phyloP scores from a whole-genome alignment of 2,113 vertebrate genomes.

The Guaruba guarouba region DNA sequence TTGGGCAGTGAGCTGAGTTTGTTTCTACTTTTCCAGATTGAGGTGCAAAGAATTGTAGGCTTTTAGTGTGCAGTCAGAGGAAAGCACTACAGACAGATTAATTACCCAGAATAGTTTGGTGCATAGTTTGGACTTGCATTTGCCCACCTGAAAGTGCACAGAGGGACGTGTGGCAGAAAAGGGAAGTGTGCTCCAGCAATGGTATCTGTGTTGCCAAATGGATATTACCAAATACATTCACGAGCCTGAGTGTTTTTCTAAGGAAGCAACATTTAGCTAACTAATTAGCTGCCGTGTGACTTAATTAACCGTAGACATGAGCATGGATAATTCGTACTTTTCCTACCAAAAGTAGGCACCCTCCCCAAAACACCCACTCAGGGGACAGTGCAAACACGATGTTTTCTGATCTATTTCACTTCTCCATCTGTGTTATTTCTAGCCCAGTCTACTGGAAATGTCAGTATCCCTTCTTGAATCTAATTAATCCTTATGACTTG shows the following conservation, averaged over 20 bases:
- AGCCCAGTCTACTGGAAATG: background rate
- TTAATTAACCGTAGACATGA: background rate
- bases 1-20: background rate
- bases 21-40: background rate
- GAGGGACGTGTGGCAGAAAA: background rate
- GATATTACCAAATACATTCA: background rate
- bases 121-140: background rate
- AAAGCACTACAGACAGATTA: background rate
- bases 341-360: background rate
- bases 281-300: background rate
- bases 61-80: background rate
- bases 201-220: background rate
- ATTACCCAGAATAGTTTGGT: fast-evolving
- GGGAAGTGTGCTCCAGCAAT: background rate
- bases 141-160: background rate
- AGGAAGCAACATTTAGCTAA: background rate
- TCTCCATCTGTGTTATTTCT: slow-evolving; percentile 10
- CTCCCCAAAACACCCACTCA: background rate
- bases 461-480: background rate
- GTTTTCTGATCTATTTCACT: background rate
- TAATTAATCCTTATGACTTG: background rate
- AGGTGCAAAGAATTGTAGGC: background rate
- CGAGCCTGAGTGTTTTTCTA: background rate
- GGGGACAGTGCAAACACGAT: background rate
- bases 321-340: background rate